Conservation (phyloP, 2,797 vertebrate genomes). For the Phoeniculus purpureus region DNA sequence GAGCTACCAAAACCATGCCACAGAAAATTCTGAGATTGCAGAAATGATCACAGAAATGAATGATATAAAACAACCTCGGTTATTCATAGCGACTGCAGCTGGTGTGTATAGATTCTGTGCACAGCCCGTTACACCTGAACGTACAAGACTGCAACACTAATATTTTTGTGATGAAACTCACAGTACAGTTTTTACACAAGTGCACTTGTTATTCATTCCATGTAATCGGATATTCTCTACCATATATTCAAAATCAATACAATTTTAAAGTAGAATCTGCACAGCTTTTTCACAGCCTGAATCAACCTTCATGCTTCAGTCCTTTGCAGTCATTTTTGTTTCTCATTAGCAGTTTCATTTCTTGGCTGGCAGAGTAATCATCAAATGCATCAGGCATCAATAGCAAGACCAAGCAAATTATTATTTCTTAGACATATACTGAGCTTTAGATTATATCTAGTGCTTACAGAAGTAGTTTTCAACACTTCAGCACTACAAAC, state of each 20-base stretch:
- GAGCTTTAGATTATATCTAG: not conserved
- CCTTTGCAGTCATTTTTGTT: not conserved
- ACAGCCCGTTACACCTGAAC: not conserved
- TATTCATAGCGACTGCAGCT: not conserved
- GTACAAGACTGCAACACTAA: not conserved
- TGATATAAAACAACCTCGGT: not conserved
- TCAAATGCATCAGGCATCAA: not conserved
- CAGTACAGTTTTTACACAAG: not conserved
- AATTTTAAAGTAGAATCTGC: not conserved
- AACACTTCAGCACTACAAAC: not conserved
- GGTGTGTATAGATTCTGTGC: not conserved
- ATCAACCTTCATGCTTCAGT: not conserved
- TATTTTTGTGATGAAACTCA: not conserved
- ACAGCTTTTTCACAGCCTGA: not conserved
- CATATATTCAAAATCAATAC: not conserved
- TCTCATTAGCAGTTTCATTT: not conserved
- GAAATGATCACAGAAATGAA: slow-evolving; percentile 5
- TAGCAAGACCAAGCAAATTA: not conserved
- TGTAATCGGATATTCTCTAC: not conserved
- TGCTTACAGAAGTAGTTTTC: not conserved
- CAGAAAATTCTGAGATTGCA: not conserved
- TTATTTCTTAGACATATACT: not conserved
- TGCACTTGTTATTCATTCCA: not conserved
- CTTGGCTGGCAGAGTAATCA: not conserved
- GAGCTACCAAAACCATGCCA: slow-evolving; percentile 35